Base-by-base conservation (phyloP, 2,888 invertebrate species). In the Drosophila percnosoma region DNA sequence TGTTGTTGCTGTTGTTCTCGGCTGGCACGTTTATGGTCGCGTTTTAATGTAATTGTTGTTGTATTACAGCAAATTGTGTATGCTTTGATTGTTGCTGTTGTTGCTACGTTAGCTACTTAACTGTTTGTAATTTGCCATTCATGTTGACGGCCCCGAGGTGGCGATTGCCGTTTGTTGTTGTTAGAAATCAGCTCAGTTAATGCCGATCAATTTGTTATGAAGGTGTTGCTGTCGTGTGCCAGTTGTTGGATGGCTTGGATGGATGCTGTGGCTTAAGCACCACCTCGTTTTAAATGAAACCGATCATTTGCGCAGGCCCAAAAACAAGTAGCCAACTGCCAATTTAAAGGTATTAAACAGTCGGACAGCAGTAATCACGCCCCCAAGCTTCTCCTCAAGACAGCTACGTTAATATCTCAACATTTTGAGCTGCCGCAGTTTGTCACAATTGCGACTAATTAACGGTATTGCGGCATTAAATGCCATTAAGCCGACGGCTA, bases 11-110 rank as follows among this genome's bases (percentile, higher is more conserved):
- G 65, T 64, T 76, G 63, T 54, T 68, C 54, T 68, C 76, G 70
- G 76, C 71, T 42, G 76, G 78, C 89, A 83, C 82, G 84, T 88
- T 90, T 87, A 82, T 91, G 81, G 82, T 88, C 88, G 84, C 89
- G 83, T 86, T 89, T 91, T 91, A 91, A 86, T 90, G 89, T 91
- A 90, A 92, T 91, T 90, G 91, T 91, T 84, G 87, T 84, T 88
- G 87, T 87, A 83, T 88, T 88, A 90, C 83, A 87, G 87, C 90
- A 90, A 90, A 87, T 87, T 87, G 55, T 87, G 89, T 83, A 72
- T 73, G 69, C 78, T 79, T 76, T 75, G 80, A 71, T 60, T 69
- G 75, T 68, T 73, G 76, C n/a, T 55, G 60, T 62, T 67, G 75
- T 67, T 75, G 79, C 75, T 76, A 63, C 18, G 57, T 63, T 78